phyloP scores from a whole-genome alignment of 1,140 invertebrate species.

The Microvelia longipes region DNA sequence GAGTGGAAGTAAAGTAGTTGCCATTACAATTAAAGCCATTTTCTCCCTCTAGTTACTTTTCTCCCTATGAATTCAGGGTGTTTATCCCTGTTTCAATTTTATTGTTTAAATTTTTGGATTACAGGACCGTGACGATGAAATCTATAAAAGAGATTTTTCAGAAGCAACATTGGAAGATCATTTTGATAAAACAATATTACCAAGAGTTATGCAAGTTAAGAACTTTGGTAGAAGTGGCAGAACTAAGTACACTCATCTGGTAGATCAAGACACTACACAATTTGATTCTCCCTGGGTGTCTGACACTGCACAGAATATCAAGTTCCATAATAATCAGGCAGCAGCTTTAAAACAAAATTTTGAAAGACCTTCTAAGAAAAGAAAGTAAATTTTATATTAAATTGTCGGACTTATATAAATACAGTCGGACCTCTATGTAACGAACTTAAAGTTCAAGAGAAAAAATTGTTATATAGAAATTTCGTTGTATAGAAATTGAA shows the following conservation, averaged over 20 bases:
- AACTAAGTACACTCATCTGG: conserved; percentile 97
- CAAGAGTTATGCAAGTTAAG: conserved; percentile 99
- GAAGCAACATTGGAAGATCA: conserved; percentile 96
- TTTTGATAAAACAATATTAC: conserved; percentile 95
- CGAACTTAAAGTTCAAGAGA: too few species aligned
- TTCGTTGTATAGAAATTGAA: too few species aligned
- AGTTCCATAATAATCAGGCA: conserved; percentile 76
- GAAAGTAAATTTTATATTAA: conserved; percentile 24
- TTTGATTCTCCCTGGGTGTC: conserved; percentile 94
- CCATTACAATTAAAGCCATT: too few species aligned
- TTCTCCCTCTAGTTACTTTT: too few species aligned
- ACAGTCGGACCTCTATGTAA: too few species aligned
- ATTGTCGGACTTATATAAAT: too few species aligned
- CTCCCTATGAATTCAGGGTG: too few species aligned
- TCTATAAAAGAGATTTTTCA: conserved; percentile 90
- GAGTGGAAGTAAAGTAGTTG: too few species aligned
- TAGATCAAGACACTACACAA: conserved; percentile 97
- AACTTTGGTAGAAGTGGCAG: conserved; percentile 97
- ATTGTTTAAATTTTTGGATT: too few species aligned
- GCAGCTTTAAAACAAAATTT: conserved; percentile 94
- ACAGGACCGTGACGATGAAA: conserved; percentile 76
- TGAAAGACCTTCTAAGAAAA: conserved; percentile 65
- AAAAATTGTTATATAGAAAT: too few species aligned
- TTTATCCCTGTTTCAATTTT: too few species aligned
- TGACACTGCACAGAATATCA: conserved; percentile 75